Base-by-base conservation (phyloP, 2,888 invertebrate species). In the Drosophila quinaria region DNA sequence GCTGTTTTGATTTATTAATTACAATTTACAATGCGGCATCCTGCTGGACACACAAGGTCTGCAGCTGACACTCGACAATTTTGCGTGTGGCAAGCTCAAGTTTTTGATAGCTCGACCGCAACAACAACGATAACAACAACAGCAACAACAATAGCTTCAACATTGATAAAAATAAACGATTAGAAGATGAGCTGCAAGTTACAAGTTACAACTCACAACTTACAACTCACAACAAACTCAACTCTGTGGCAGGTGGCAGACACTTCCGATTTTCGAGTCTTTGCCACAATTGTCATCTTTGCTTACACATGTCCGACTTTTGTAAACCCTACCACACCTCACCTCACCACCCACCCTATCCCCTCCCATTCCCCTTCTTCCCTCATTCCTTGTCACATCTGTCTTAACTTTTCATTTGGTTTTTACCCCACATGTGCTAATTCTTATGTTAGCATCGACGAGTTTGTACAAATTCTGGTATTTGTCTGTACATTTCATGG, bases 1-100 rank as follows among this genome's bases (percentile, higher is more conserved):
- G 74, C 65, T 79, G 82, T 82, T 88, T 82, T 88, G 82, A 82
- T 82, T 88, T 82, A 82, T 82, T 82, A 82, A 85, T 82, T 75
- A 86, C 83, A 88, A 88, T 82, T 82, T 82, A 88, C 82, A 85
- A 80, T 79, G 63, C 75, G 59, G 70, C 70, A 81, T 70, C 67
- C 68, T 67, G 65, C 41, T 42, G 35, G 15, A 62, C 46, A 33
- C 13, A 54, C 9, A 33, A 50, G 61, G 62, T 17, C 59, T 85
- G 81, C 65, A 54, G 50, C 25, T 81, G 81, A 81, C 81, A 81
- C 63, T 65, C 65, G 65, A 81, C 81, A 81, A 83, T 61, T 59
- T 46, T 65, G 61, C 29, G 55, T 41, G 58, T 59, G 58, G 47
- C 58, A 64, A 51, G 62, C 49, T 66, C 60, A 70, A 76, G 77